Evolutionary conservation across 1,140 invertebrate species (phyloP).

Genomic region (Zaprionus vittiger): DNA sequence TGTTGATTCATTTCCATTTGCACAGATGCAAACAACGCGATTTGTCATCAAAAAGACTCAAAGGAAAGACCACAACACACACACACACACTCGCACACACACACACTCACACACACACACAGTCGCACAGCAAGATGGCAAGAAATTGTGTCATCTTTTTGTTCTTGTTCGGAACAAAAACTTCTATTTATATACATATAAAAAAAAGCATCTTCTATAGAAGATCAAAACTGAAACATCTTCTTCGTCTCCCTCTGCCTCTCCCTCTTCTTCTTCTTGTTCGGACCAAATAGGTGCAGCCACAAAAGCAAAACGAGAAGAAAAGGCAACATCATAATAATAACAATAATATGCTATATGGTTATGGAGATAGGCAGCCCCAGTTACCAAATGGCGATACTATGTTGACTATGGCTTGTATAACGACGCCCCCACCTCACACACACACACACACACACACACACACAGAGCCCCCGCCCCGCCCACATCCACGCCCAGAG

Average conservation of each 20-base stretch:
- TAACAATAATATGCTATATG: slow-evolving; percentile 4
- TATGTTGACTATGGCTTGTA: slow-evolving; percentile 40
- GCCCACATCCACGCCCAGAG: slow-evolving; percentile 38
- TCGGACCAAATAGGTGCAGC: slow-evolving; percentile 11
- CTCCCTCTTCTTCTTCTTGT: background rate
- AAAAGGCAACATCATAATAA: background rate
- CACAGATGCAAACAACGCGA: slow-evolving; percentile 64
- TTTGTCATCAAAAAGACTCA: slow-evolving; percentile 56
- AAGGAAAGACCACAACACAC: slow-evolving; percentile 22
- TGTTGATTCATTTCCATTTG: slow-evolving; percentile 61
- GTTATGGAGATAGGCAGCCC: slow-evolving; percentile 9
- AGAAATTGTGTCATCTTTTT: slow-evolving; percentile 66
- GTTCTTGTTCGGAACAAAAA: slow-evolving; percentile 21
- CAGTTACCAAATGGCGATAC: slow-evolving; percentile 46
- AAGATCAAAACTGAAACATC: slow-evolving; percentile 66
- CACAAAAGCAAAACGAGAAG: slow-evolving; percentile 30
- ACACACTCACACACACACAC: slow-evolving; percentile 1
- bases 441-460: background rate
- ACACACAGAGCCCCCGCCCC: slow-evolving; percentile 2
- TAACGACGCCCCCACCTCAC: slow-evolving; percentile 20
- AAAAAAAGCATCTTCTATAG: slow-evolving; percentile 42
- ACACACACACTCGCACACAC: background rate
- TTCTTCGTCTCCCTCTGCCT: slow-evolving; percentile 14
- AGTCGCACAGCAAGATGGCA: background rate
- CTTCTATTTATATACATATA: slow-evolving; percentile 42